phyloP scores from a whole-genome alignment of 2,888 invertebrate genomes.

The Colostygia pectinataria region DNA sequence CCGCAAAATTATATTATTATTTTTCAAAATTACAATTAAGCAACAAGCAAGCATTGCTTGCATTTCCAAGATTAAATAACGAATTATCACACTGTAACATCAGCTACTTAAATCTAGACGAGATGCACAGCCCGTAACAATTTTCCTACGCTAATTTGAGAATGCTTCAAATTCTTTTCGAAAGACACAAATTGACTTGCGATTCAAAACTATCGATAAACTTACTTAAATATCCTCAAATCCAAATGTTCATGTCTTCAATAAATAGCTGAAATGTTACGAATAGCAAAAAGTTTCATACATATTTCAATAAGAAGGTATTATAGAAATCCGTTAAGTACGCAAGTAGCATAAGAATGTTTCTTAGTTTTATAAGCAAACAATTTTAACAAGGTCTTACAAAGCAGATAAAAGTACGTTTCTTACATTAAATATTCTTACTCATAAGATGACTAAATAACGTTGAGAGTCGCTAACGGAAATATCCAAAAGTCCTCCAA shows the following conservation, averaged over 20 bases:
- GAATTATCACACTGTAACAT: slow-evolving; percentile 45
- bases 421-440: slow-evolving; percentile 56
- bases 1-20: slow-evolving; percentile 20
- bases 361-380: slow-evolving; percentile 58
- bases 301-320: slow-evolving; percentile 18
- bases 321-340: slow-evolving; percentile 50
- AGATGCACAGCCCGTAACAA: slow-evolving; percentile 75
- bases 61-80: slow-evolving; percentile 37
- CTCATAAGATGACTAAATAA: slow-evolving; percentile 47
- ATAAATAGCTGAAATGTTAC: slow-evolving; percentile 47
- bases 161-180: slow-evolving; percentile 55
- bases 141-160: slow-evolving; percentile 65
- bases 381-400: slow-evolving; percentile 51
- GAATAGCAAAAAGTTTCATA: slow-evolving; percentile 47
- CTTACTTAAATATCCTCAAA: slow-evolving; percentile 28
- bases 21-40: slow-evolving; percentile 32
- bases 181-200: slow-evolving; percentile 67
- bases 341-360: slow-evolving; percentile 60
- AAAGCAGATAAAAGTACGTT: slow-evolving; percentile 55
- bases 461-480: slow-evolving; percentile 67
- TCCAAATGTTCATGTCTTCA: slow-evolving; percentile 40
- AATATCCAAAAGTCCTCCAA: slow-evolving; percentile 75
- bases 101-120: slow-evolving; percentile 66
- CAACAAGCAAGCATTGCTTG: slow-evolving; percentile 41
- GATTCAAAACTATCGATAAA: slow-evolving; percentile 51